Base-by-base conservation (phyloP, 1,140 invertebrate genomes). In the Tyrophagus putrescentiae region DNA sequence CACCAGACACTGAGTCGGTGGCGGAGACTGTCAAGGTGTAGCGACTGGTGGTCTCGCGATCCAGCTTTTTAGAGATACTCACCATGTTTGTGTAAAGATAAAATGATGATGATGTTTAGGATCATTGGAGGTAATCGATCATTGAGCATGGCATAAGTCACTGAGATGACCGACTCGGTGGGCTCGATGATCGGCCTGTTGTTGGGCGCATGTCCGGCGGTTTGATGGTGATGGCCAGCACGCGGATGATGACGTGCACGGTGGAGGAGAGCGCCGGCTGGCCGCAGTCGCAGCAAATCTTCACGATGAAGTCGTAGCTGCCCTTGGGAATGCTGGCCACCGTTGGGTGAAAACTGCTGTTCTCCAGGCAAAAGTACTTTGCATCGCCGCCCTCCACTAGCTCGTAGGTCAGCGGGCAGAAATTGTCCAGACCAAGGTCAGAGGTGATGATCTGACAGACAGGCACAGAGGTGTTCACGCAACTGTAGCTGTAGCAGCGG, bases 11-110 rank as follows among this genome's bases (percentile, higher is more conserved):
- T 62, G 84, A 83, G 74, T 95, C 91, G 0, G 86, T 90, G 2
- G 90, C 91, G 67, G 87, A 77, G 5, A 95, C 77, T 1, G 81
- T 81, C 42, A 95, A 74, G 66, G 84, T 81, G 71, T 94, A 88
- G 58, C 79, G 77, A 60, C 80, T 80, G 65, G 81, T 79, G 54
- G 77, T 72, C 73, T 94, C 90, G 75, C 83, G 93, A 75, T 95
- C 90, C 68, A 95, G 74, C 67, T 86, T 79, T 67, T 85, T 85
- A 60, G 85, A 82, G 58, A 87, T 82, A 70, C 81, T 84, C 67
- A 91, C 80, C 32, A 85, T 80, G 78, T 86, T 86, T 89, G 72
- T 4, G 29, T 39, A 41, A 1, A 50, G 5, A n/a, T n/a, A 25
- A 33, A 27, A 28, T 3, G 3, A 60, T 16, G 28, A 29, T 42